These are phyloP conservation scores for Ophioninae sp. DNA, from an alignment of 2,888 invertebrate genomes.

Conservation along the genomic window DNA sequence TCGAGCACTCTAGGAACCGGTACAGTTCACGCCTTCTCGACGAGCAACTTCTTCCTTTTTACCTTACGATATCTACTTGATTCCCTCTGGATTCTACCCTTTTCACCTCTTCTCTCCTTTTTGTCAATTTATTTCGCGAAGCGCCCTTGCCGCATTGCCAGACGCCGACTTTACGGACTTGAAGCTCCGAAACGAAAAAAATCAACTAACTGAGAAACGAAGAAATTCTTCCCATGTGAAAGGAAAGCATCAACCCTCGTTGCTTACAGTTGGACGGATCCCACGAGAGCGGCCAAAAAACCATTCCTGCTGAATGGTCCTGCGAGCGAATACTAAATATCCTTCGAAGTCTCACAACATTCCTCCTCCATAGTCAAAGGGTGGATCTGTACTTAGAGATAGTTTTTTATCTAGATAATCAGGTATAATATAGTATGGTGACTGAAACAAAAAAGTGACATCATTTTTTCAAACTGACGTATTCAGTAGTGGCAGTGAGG, in stretches of 20 bases:
- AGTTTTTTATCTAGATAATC: not conserved
- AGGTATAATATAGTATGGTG: not conserved
- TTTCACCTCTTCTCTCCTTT: constrained; percentile 15
- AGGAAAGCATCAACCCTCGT: constrained; percentile 38
- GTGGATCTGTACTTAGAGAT: not conserved
- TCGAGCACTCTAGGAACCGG: constrained; percentile 19
- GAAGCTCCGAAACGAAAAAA: constrained; percentile 6
- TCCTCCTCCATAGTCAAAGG: not conserved
- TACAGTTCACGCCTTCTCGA: constrained; percentile 33
- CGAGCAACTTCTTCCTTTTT: not conserved
- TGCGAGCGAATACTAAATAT: constrained; percentile 50
- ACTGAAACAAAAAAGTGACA: no score
- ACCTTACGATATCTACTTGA: constrained; percentile 40
- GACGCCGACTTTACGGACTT: constrained; percentile 35
- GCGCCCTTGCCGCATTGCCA: constrained; percentile 50
- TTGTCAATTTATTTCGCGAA: constrained; percentile 64
- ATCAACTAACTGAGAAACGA: constrained; percentile 13
- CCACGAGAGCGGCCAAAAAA: constrained; percentile 28
- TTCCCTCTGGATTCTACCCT: constrained; percentile 43
- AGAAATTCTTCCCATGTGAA: constrained; percentile 34
- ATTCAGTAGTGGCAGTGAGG: no score
- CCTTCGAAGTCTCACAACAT: constrained; percentile 13
- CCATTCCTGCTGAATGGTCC: constrained; percentile 34
- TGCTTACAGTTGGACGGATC: constrained; percentile 36
- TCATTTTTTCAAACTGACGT: no score